Base-by-base conservation (phyloP, 2,888 invertebrate genomes). In the Orthonevra nobilis region DNA sequence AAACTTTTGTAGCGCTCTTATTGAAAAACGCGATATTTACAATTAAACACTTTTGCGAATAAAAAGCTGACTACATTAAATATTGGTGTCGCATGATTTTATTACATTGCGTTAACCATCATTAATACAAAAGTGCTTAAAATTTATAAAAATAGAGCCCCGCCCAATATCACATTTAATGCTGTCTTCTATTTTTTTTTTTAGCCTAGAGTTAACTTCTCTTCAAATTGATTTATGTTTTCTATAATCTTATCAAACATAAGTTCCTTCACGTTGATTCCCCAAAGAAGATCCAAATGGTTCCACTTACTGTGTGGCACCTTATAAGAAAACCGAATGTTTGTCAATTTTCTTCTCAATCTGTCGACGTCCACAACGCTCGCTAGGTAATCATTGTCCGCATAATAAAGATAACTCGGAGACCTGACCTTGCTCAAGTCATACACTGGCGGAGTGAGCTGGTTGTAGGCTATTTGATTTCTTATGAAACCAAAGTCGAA, bases 251-350 rank as follows among this genome's bases (percentile, higher is more conserved):
- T 42, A 9, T 91, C 86, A 82, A 91, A 92, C 0, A 93, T 83
- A 38, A 92, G 86, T 10, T 86, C 86, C 81, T 89, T 90, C 0
- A 90, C 91, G 82, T 92, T 89, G 7, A 90, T 90, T 6, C 90
- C 92, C 90, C 91, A 92, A 81, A 92, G 84, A 84, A 92, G 93
- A 84, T 93, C 93, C 74, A 93, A 83, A 84, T 93, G 93, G 82
- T 91, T 92, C 84, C 92, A 93, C 4, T 85, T 86, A 4, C n/a
- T 82, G 34, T 90, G 86, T 0, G 88, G 83, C 0, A 92, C 86
- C 36, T 86, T 85, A 83, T 89, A 86, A 20, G 84, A 86, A 0
- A 86, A 87, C 0, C 87, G 82, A 0, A 90, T 86, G 82, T 90
- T 91, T 0, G 85, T 83, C 5, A 93, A 84, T 36, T 86, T 83